These are phyloP conservation scores for Xestia xanthographa DNA, from an alignment of 2,888 invertebrate genomes.

Conservation along the genomic window DNA sequence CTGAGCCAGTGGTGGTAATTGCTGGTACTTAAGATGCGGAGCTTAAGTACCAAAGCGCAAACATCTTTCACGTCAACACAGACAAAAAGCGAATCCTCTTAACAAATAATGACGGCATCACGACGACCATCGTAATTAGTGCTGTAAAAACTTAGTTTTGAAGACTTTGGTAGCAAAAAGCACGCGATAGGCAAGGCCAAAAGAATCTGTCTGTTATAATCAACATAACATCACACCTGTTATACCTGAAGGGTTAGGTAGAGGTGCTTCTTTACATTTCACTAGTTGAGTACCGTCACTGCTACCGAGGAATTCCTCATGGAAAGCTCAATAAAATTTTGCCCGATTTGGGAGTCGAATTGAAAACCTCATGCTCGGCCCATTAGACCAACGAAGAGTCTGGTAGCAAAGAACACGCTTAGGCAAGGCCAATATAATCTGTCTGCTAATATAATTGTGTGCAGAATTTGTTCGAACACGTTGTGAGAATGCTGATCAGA, in stretches of 20 bases:
- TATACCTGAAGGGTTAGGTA: background rate
- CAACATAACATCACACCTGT: slow-evolving; percentile 3
- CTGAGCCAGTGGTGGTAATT: background rate
- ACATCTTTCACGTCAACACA: slow-evolving; percentile 40
- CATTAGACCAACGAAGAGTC: slow-evolving; percentile 26
- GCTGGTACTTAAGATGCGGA: background rate
- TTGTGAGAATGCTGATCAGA: slow-evolving; percentile 49
- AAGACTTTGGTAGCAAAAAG: slow-evolving; percentile 67
- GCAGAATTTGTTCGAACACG: slow-evolving; percentile 50
- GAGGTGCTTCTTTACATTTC: background rate
- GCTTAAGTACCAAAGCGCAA: slow-evolving; percentile 19
- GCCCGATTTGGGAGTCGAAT: background rate
- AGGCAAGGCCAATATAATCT: slow-evolving; percentile 63
- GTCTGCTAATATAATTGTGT: slow-evolving; percentile 52
- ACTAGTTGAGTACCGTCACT: background rate
- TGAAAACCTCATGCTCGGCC: background rate
- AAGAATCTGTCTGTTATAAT: slow-evolving; percentile 30
- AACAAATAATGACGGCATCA: slow-evolving; percentile 59
- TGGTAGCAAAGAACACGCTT: slow-evolving; percentile 67
- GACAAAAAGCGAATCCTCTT: slow-evolving; percentile 60
- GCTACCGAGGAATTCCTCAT: background rate
- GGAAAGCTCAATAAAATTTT: background rate
- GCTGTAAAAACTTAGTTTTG: slow-evolving; percentile 69
- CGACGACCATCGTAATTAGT: slow-evolving; percentile 68
- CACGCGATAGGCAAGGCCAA: slow-evolving; percentile 67